Evolutionary conservation across 2,888 invertebrate species (phyloP), one percentile per base, ranked within the genome.

Genomic region (Ophioninae sp.): DNA sequence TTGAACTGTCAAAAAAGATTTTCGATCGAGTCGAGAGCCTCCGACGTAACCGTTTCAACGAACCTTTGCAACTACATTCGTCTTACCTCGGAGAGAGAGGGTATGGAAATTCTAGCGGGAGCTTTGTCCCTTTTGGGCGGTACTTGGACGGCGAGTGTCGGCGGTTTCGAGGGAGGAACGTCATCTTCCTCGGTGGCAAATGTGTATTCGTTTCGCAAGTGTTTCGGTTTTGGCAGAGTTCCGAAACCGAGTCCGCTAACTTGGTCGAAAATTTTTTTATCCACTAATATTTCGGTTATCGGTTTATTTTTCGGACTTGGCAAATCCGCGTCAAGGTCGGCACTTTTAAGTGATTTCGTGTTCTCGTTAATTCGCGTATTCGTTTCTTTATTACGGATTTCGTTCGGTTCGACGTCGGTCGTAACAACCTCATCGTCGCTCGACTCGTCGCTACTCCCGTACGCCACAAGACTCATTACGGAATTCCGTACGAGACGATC

Each of bases 71-170:
- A 81, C 7, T 39, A 8, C 7, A 0, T 17, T 69, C 70, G 70
- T 76, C 75, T 93, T 93, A 95, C 95, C 91, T 96, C 95, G 87
- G 94, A 94, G 6, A 96, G 92, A 0, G 96, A 95, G 0, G 96
- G 96, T 72, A 96, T 94, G 62, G 94, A 94, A 85, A 96, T 96
- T 91, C 95, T 95, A 0, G 95, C 95, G 79, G 95, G 91, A 61
- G 94, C 85, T 93, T 94, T 92, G 17, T 89, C 92, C 37, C 88
- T 91, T 80, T 90, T 90, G 1, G 72, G 56, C 57, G 88, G 77
- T 70, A 89, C 89, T 57, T 87, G 88, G 5, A 86, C n/a, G 30
- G 68, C 68, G 10, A 79, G 72, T 92, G 94, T 84, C 39, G 80
- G 79, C 23, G 88, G 85, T 85, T 90, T 92, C 56, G 87, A 87